Evolutionary conservation across 1,140 invertebrate genomes (phyloP).

Genomic region (Cylas formicarius): DNA sequence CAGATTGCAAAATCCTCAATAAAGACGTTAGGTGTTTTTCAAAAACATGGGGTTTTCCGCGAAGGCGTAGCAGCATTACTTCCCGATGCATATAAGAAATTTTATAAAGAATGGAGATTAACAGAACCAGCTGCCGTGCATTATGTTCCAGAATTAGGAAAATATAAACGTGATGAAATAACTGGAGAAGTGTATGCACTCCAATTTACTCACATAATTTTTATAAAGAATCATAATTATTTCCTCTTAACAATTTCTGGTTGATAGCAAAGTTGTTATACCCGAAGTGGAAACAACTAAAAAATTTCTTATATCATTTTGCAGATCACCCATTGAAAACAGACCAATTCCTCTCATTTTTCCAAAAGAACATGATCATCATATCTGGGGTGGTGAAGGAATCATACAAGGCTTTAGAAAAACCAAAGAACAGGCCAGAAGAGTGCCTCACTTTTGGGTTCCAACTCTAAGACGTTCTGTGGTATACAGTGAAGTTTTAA

Average conservation of each 20-base stretch:
- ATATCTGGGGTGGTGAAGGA: slow-evolving; percentile 96
- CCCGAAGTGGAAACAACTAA: not conserved
- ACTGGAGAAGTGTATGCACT: slow-evolving; percentile 59
- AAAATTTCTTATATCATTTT: slow-evolving; percentile 23
- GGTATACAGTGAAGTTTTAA: slow-evolving; percentile 90
- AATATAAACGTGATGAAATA: slow-evolving; percentile 64
- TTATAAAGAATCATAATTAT: not conserved
- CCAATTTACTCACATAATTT: not conserved
- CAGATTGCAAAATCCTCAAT: too few relatives aligned
- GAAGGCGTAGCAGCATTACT: slow-evolving; percentile 52
- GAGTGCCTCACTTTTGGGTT: slow-evolving; percentile 79
- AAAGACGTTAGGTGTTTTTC: slow-evolving; percentile 30
- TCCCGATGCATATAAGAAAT: slow-evolving; percentile 81
- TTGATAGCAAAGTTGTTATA: not conserved
- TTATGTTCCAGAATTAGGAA: slow-evolving; percentile 67
- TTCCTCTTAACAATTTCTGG: not conserved
- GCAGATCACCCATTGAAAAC: slow-evolving; percentile 63
- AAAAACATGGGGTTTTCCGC: slow-evolving; percentile 31
- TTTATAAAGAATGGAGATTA: slow-evolving; percentile 78
- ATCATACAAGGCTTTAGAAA: slow-evolving; percentile 84
- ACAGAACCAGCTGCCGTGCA: slow-evolving; percentile 73
- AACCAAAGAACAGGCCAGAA: slow-evolving; percentile 48
- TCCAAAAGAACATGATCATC: slow-evolving; percentile 73
- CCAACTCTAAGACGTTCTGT: slow-evolving; percentile 70
- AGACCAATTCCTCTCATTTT: slow-evolving; percentile 68